These are phyloP conservation scores for Rhinolophus sinicus DNA, from an alignment of 2,113 vertebrate species.

Conservation along the genomic window DNA sequence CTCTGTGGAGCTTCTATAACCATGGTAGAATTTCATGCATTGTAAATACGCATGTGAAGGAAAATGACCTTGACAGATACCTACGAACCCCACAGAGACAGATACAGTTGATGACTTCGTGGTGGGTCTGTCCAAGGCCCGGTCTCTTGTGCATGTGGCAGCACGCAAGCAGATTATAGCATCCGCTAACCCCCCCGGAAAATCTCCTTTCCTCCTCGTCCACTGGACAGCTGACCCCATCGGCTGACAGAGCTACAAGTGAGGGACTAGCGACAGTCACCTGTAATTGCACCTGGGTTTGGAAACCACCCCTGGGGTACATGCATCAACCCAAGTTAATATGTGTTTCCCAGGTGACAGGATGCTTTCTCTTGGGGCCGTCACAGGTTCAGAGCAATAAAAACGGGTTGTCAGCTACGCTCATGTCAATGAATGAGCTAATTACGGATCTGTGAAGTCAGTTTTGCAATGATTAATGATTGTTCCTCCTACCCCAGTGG, in stretches of 20 bases:
- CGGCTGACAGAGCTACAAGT: too few relatives aligned
- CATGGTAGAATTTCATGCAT: background rate
- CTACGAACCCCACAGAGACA: background rate
- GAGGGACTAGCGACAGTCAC: fast-evolving
- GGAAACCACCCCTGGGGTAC: background rate
- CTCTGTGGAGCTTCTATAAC: background rate
- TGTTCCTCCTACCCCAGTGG: background rate
- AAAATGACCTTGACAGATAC: too few relatives aligned
- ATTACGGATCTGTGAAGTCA: background rate
- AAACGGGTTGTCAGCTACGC: background rate
- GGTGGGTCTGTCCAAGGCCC: background rate
- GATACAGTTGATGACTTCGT: fast-evolving
- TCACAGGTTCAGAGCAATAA: background rate
- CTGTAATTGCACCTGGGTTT: background rate
- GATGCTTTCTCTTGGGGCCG: background rate
- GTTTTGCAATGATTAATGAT: background rate
- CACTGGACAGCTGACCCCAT: too few relatives aligned
- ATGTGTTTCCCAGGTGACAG: background rate
- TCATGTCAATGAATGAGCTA: background rate
- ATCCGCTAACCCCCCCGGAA: fast-evolving
- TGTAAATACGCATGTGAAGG: background rate
- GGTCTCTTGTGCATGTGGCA: too few relatives aligned
- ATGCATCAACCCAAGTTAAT: background rate
- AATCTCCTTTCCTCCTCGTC: background rate
- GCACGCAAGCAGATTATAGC: too few relatives aligned